Base-by-base conservation (phyloP, 2,888 invertebrate species). In the Cryptus viduatorius region DNA sequence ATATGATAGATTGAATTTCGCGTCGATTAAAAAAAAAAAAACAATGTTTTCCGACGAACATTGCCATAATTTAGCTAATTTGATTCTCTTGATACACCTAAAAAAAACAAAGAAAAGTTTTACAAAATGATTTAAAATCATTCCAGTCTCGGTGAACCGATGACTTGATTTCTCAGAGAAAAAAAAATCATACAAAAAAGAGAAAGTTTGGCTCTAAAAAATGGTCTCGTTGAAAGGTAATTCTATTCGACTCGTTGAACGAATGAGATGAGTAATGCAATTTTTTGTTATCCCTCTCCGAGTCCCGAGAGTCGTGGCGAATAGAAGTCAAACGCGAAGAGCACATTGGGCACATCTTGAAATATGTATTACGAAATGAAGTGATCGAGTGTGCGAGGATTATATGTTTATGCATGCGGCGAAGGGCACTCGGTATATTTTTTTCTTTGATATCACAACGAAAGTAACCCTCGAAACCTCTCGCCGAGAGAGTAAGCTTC, bases 401-500 rank as follows among this genome's bases (percentile, higher is more conserved):
- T 84, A 76, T 82, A 87, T 86, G 85, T 86, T 87, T 94, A 94
- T 93, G 93, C 91, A 93, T 92, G 91, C 92, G 89, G 90, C 88
- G 90, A 91, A 91, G 90, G 78, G 91, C 89, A 89, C 91, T 92
- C 91, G 85, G 87, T 85, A 85, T 90, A 92, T 93, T 93, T 93
- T 93, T 93, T 93, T 93, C 93, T 93, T 94, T 94, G 93, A 94
- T 93, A 93, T 53, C 83, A 76, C 82, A 85, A 85, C 86, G 82
- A 67, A 71, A 78, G 73, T 72, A 80, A 48, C 73, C 65, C 81
- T 73, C 82, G 67, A 8, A 37, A 75, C 65, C 77, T 73, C 78
- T 72, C 61, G 61, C 73, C 82, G 86, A 86, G 16, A 79, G 65
- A 81, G 64, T 59, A 79, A 56, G 37, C 77, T 29, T 69, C 72